These are phyloP conservation scores for Haplochromis burtoni DNA, from an alignment of 2,113 vertebrate genomes.

Conservation along the genomic window DNA sequence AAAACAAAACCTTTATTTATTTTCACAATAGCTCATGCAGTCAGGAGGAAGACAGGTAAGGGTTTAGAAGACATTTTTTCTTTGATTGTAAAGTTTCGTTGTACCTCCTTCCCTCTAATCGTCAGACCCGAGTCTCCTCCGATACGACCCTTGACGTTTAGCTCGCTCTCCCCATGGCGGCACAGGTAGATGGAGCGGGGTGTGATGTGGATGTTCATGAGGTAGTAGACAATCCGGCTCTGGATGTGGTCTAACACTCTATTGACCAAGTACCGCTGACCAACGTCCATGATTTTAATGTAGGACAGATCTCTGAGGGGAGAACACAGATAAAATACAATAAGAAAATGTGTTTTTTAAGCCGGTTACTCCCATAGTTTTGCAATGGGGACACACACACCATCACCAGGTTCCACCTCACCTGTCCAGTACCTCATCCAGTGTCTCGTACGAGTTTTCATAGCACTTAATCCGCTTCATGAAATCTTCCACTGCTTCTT, in stretches of 20 bases:
- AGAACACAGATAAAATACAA: neutral
- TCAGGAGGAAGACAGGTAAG: neutral
- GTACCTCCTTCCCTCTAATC: slow-evolving; percentile 78
- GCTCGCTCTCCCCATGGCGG: slow-evolving; percentile 96
- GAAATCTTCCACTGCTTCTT: slow-evolving; percentile 92
- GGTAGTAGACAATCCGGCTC: slow-evolving; percentile 98
- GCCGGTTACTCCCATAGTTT: neutral
- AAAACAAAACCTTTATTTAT: neutral
- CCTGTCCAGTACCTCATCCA: slow-evolving; percentile 91
- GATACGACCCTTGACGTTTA: slow-evolving; percentile 91
- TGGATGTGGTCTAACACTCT: slow-evolving; percentile 95
- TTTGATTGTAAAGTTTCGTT: neutral
- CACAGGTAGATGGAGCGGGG: slow-evolving; percentile 98
- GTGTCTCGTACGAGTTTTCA: slow-evolving; percentile 86
- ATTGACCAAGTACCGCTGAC: slow-evolving; percentile 92
- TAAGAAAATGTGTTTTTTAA: neutral
- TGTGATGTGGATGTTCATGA: slow-evolving; percentile 99
- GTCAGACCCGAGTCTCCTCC: slow-evolving; percentile 94
- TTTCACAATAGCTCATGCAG: neutral
- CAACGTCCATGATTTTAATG: slow-evolving; percentile 98
- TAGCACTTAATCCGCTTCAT: slow-evolving; percentile 97
- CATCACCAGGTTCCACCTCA: slow-evolving; percentile 46
- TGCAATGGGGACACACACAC: neutral
- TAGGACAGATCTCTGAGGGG: slow-evolving; percentile 87
- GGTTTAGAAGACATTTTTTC: neutral